These are phyloP conservation scores for Electrona antarctica DNA, from an alignment of 2,113 vertebrate genomes.

Conservation along the genomic window DNA sequence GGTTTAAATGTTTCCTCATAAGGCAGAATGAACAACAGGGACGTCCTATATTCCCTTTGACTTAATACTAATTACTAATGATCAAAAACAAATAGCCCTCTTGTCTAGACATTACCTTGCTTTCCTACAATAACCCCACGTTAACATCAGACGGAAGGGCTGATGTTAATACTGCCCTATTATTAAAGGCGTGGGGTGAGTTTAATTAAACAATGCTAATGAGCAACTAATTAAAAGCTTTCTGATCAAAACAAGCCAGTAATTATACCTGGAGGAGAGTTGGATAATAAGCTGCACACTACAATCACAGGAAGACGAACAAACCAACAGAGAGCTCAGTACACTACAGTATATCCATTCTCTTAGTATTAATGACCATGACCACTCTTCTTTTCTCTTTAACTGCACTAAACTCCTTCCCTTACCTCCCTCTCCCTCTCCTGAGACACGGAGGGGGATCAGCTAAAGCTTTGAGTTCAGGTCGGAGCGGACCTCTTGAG, in stretches of 20 bases:
- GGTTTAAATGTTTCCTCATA: no score
- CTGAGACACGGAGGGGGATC: neutral
- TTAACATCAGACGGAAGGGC: constrained; percentile 51
- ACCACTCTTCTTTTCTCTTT: constrained; percentile 25
- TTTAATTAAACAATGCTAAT: constrained; percentile 83
- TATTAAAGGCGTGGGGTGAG: constrained; percentile 73
- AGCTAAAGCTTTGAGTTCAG: constrained; percentile 12
- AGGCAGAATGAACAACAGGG: no score
- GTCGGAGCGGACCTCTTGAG: constrained; percentile 39
- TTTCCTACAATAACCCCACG: constrained; percentile 44
- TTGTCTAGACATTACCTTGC: constrained; percentile 29
- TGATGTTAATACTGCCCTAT: constrained; percentile 35
- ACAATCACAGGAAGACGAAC: constrained; percentile 67
- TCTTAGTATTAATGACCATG: constrained; percentile 61
- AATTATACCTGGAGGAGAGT: constrained; percentile 74
- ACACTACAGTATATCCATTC: constrained; percentile 63
- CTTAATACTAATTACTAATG: constrained; percentile 30
- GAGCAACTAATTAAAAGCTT: constrained; percentile 80
- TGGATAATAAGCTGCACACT: constrained; percentile 69
- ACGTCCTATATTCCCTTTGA: constrained; percentile 11
- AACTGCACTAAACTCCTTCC: neutral
- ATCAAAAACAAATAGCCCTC: constrained; percentile 9
- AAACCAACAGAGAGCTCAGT: constrained; percentile 54
- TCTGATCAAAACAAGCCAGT: constrained; percentile 77
- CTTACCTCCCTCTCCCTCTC: constrained; percentile 14